These are phyloP conservation scores for Nilaparvata lugens DNA, from an alignment of 1,140 invertebrate genomes.

Conservation along the genomic window DNA sequence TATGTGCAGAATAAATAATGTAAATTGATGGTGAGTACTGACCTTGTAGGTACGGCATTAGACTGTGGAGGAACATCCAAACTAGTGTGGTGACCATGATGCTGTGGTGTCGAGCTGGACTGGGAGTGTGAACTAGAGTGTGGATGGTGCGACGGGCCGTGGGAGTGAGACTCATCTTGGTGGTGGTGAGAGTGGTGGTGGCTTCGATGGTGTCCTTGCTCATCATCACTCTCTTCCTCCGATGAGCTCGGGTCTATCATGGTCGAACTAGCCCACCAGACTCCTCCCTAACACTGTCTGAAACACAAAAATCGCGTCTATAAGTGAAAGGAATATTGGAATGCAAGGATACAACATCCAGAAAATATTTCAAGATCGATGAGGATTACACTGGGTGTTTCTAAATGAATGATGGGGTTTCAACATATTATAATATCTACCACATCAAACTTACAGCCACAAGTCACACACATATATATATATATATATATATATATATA, in stretches of 20 bases:
- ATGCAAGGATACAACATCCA: no score
- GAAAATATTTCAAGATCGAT: no score
- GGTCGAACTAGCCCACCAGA: background rate
- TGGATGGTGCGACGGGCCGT: slow-evolving; percentile 29
- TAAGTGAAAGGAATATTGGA: no score
- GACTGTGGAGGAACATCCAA: slow-evolving; percentile 40
- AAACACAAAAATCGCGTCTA: no score
- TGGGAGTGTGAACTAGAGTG: slow-evolving; percentile 29
- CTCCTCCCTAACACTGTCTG: no score
- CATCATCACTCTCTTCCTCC: slow-evolving; percentile 79
- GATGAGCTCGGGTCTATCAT: slow-evolving; percentile 88
- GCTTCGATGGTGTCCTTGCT: slow-evolving; percentile 45
- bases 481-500: no score
- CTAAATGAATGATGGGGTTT: no score
- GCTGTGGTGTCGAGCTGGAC: slow-evolving; percentile 15
- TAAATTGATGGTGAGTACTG: background rate
- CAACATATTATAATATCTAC: no score
- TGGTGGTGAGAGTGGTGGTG: slow-evolving; percentile 25
- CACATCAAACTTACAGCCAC: no score
- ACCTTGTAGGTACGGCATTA: slow-evolving; percentile 34
- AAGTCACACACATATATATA: no score
- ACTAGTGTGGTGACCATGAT: slow-evolving; percentile 27
- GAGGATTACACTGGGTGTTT: no score
- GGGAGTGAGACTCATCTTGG: slow-evolving; percentile 5
- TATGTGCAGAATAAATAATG: background rate